These are phyloP conservation scores for Calyptommatus sinebrachiatus DNA, from an alignment of 2,113 vertebrate species.

Conservation along the genomic window DNA sequence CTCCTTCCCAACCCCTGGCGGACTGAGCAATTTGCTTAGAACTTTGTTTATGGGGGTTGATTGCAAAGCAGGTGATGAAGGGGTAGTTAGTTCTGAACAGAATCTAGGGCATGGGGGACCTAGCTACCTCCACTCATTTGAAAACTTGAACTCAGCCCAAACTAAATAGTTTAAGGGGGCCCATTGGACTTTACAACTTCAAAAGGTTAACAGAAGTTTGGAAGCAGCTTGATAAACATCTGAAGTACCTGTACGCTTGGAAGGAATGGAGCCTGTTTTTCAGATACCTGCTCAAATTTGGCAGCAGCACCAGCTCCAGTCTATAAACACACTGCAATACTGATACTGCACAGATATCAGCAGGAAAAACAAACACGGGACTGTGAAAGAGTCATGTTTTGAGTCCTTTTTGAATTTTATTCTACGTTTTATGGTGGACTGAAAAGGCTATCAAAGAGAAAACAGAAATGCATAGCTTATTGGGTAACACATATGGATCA, in stretches of 20 bases:
- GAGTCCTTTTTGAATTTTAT: neutral
- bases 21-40: slow-evolving; percentile 50
- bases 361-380: neutral
- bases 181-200: slow-evolving; percentile 42
- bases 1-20: neutral
- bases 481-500: neutral
- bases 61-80: slow-evolving; percentile 35
- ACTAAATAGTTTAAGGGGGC: slow-evolving; percentile 30
- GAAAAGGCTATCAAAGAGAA: neutral
- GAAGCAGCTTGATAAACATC: slow-evolving; percentile 43
- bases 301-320: slow-evolving; percentile 17
- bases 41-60: slow-evolving; percentile 34
- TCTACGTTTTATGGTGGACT: neutral
- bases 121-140: slow-evolving; percentile 28
- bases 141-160: slow-evolving; percentile 20
- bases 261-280: slow-evolving; percentile 38
- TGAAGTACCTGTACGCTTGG: slow-evolving; percentile 32
- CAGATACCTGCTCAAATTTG: slow-evolving; percentile 27
- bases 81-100: slow-evolving; percentile 11
- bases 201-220: slow-evolving; percentile 23
- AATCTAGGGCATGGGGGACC: neutral
- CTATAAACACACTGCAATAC: slow-evolving; percentile 5
- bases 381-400: neutral
- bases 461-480: neutral
- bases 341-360: slow-evolving; percentile 16